Evolutionary conservation across 2,797 vertebrate species (phyloP).

Genomic region (Crenuchus spilurus): DNA sequence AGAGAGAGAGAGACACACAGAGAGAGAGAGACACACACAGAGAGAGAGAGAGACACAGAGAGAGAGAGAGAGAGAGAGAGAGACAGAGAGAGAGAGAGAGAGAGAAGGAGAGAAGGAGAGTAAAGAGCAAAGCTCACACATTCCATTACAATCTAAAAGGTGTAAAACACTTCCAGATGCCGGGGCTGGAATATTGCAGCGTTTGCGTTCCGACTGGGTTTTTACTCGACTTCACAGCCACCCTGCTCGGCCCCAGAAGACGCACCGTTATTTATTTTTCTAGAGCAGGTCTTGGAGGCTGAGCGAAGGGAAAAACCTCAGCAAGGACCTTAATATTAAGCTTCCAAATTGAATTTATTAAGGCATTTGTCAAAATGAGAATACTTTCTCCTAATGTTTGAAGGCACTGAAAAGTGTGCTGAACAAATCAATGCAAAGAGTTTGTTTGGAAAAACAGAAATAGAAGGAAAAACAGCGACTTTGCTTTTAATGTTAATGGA

Average conservation of each 20-base stretch:
- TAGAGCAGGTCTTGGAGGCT: slow-evolving; percentile 48
- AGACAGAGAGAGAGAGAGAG: slow-evolving; percentile 48
- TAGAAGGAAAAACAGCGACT: too few relatives aligned
- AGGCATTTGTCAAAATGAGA: slow-evolving; percentile 36
- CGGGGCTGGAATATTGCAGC: slow-evolving; percentile 69
- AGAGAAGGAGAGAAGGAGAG: slow-evolving; percentile 22
- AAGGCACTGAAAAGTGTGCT: slow-evolving; percentile 39
- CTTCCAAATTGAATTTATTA: slow-evolving; percentile 39
- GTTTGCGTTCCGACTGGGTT: slow-evolving; percentile 68
- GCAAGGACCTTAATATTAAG: slow-evolving; percentile 37
- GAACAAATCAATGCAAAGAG: slow-evolving; percentile 15
- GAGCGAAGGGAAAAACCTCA: slow-evolving; percentile 45
- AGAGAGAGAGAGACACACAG: slow-evolving; percentile 43
- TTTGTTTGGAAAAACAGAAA: too few relatives aligned
- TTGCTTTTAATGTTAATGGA: too few relatives aligned
- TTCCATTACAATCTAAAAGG: slow-evolving; percentile 77
- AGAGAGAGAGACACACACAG: slow-evolving; percentile 43
- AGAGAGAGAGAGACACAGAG: slow-evolving; percentile 18
- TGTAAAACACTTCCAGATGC: slow-evolving; percentile 84
- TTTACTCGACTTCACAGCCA: slow-evolving; percentile 57
- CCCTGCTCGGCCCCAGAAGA: slow-evolving; percentile 60
- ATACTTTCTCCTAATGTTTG: slow-evolving; percentile 16
- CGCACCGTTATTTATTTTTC: slow-evolving; percentile 56
- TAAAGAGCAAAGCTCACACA: slow-evolving; percentile 68
- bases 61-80: slow-evolving; percentile 48